These are phyloP conservation scores for Bucco capensis DNA, from an alignment of 2,113 vertebrate genomes.

Conservation along the genomic window DNA sequence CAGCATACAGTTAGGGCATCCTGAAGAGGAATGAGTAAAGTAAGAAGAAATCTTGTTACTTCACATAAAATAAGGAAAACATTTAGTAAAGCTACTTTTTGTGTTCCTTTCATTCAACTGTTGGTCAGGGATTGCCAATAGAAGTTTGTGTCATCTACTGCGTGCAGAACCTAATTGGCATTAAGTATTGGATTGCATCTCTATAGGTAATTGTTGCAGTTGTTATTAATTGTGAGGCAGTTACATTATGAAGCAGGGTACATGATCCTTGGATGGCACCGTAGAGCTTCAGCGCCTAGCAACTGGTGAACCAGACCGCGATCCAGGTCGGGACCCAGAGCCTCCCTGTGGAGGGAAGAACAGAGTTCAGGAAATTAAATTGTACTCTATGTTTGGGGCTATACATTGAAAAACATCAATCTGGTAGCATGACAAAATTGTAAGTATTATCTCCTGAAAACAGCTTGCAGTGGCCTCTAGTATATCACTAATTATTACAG, in stretches of 20 bases:
- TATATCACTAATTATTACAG: not conserved
- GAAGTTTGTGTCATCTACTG: conserved; percentile 36
- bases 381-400: not conserved
- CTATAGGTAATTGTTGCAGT: conserved; percentile 31
- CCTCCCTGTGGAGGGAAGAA: conserved; percentile 79
- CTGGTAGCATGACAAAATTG: not conserved
- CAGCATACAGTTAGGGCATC: conserved; percentile 39
- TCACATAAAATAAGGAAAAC: conserved; percentile 26
- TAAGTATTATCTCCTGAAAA: not conserved
- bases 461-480: not conserved
- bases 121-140: conserved; percentile 57
- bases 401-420: not conserved
- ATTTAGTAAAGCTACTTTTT: conserved; percentile 24
- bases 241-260: conserved; percentile 70
- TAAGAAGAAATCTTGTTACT: conserved; percentile 15
- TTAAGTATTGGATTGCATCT: conserved; percentile 60
- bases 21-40: conserved; percentile 22
- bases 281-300: conserved; percentile 86
- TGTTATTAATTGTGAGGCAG: conserved; percentile 59
- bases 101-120: conserved; percentile 46
- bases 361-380: not conserved
- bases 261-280: not conserved
- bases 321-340: conserved; percentile 73
- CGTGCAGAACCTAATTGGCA: conserved; percentile 44
- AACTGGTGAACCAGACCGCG: conserved; percentile 86